Conservation (phyloP, 2,797 vertebrate genomes). For the Novumbra hubbsi region DNA sequence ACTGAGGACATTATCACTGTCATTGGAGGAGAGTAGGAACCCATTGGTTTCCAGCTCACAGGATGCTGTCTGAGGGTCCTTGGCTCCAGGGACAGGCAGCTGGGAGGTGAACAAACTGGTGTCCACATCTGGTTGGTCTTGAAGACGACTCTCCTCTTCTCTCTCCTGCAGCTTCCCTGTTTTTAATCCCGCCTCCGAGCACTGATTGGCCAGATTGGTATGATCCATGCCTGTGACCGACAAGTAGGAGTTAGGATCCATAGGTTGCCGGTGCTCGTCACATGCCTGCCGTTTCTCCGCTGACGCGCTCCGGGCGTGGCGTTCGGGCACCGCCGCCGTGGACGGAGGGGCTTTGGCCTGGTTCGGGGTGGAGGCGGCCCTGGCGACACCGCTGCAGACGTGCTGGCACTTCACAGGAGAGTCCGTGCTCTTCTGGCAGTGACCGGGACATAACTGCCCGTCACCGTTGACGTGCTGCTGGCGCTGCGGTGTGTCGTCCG, state of each 20-base stretch:
- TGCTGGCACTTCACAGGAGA: slow-evolving; percentile 76
- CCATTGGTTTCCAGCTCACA: slow-evolving; percentile 61
- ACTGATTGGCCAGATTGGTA: slow-evolving; percentile 32
- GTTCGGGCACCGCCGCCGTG: slow-evolving; percentile 53
- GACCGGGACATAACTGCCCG: slow-evolving; percentile 73
- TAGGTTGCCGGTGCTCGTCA: slow-evolving; percentile 65
- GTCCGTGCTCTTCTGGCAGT: slow-evolving; percentile 76
- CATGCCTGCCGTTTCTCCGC: slow-evolving; percentile 55
- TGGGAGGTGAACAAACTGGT: slow-evolving; percentile 51
- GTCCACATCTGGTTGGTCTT: slow-evolving; percentile 50
- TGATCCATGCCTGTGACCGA: slow-evolving; percentile 62
- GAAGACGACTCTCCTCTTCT: slow-evolving; percentile 34
- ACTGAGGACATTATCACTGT: slow-evolving; percentile 29
- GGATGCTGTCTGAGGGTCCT: slow-evolving; percentile 51
- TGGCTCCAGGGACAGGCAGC: slow-evolving; percentile 45
- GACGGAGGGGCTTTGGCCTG: slow-evolving; percentile 38
- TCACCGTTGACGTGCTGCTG: slow-evolving; percentile 79
- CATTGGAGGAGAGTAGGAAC: slow-evolving; percentile 45
- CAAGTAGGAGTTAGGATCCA: slow-evolving; percentile 59
- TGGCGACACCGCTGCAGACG: slow-evolving; percentile 59
- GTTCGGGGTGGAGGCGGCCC: slow-evolving; percentile 66
- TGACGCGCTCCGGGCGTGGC: slow-evolving; percentile 59
- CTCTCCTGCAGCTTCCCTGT: slow-evolving; percentile 29
- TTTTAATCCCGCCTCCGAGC: slow-evolving; percentile 31
- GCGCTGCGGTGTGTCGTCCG: slow-evolving; percentile 38